phyloP scores from a whole-genome alignment of 2,113 vertebrate species.

The Rousettus leschenaultii region DNA sequence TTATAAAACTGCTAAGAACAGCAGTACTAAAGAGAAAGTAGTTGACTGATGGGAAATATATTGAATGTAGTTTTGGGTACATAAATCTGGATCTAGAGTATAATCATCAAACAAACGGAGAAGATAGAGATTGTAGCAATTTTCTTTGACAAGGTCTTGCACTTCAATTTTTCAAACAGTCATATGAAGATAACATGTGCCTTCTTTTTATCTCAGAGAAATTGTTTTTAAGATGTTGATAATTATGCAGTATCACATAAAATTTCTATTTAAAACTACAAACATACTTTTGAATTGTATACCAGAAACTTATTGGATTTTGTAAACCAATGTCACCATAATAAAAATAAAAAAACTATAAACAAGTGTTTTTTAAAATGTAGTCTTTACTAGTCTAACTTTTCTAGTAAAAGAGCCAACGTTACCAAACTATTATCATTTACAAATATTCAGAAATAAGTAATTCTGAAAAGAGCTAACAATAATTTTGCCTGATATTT shows the following conservation, averaged over 20 bases:
- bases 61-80: neutral
- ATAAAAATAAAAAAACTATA: neutral
- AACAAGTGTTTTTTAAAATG: neutral
- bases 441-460: neutral
- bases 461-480: neutral
- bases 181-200: neutral
- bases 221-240: neutral
- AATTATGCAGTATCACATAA: neutral
- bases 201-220: neutral
- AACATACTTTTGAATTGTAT: too few species aligned
- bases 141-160: neutral
- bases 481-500: neutral
- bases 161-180: constrained; percentile 7
- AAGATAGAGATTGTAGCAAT: neutral
- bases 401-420: neutral
- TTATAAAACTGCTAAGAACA: neutral
- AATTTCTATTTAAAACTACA: neutral
- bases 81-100: neutral
- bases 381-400: neutral
- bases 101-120: neutral
- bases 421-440: neutral
- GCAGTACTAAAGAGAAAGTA: neutral
- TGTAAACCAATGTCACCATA: too few species aligned
- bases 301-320: too few species aligned
- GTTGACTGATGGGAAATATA: neutral